Conservation (phyloP, 2,888 invertebrate species). For the Tipula helvola region DNA sequence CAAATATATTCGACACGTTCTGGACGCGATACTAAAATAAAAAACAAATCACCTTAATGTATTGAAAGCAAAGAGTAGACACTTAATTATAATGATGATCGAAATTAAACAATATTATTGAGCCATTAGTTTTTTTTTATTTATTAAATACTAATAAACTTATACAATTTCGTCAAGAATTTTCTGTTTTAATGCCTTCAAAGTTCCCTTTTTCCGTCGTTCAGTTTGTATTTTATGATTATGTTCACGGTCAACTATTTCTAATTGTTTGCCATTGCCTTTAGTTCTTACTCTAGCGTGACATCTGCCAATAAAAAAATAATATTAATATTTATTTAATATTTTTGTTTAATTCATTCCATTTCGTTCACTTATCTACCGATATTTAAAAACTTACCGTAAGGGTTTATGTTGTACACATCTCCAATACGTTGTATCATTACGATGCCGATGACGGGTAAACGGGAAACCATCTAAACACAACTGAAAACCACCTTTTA, state of each 20-base stretch:
- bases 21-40: neutral
- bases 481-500: constrained; percentile 27
- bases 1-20: neutral
- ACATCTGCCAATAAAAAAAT: constrained; percentile 20
- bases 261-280: constrained; percentile 23
- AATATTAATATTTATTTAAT: neutral
- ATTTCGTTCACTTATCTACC: neutral
- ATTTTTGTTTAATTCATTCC: neutral
- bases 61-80: too few species aligned
- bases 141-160: neutral
- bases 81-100: neutral
- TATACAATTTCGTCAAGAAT: neutral
- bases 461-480: constrained; percentile 27
- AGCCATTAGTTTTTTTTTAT: neutral
- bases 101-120: neutral
- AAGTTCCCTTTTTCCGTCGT: constrained; percentile 26
- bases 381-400: constrained; percentile 20
- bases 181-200: constrained; percentile 24
- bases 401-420: constrained; percentile 28
- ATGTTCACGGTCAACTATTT: constrained; percentile 24
- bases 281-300: constrained; percentile 25
- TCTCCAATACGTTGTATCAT: constrained; percentile 29
- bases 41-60: neutral
- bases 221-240: constrained; percentile 25
- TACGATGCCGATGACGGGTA: constrained; percentile 25